phyloP scores from a whole-genome alignment of 2,888 invertebrate genomes.

The Tenthredo livida region DNA sequence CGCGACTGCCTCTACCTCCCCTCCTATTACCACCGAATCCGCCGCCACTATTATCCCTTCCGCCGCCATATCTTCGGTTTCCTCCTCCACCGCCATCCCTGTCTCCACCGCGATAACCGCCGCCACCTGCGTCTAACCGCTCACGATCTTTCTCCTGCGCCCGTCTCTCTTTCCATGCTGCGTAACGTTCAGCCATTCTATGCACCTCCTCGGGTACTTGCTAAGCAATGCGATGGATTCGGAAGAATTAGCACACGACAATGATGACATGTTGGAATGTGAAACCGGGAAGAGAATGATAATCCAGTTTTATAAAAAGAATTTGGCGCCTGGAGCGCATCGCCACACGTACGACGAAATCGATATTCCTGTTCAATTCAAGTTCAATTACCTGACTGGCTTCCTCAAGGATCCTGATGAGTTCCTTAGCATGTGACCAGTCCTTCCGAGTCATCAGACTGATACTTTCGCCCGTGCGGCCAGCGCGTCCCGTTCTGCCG shows the following conservation, averaged over 20 bases:
- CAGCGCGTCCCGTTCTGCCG: constrained; percentile 97
- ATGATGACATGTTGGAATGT: neutral
- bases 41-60: constrained; percentile 58
- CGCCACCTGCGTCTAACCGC: constrained; percentile 76
- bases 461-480: constrained; percentile 90
- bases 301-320: neutral
- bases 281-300: neutral
- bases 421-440: constrained; percentile 89
- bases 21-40: constrained; percentile 57
- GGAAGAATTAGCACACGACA: constrained; percentile 46
- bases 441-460: constrained; percentile 90
- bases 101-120: constrained; percentile 71
- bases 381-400: constrained; percentile 83
- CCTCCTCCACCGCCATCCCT: constrained; percentile 65
- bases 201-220: constrained; percentile 88
- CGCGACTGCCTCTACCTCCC: constrained; percentile 58
- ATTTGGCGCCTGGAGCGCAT: neutral
- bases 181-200: constrained; percentile 88
- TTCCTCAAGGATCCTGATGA: constrained; percentile 93
- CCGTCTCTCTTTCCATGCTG: constrained; percentile 84
- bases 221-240: constrained; percentile 74
- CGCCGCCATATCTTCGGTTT: constrained; percentile 57
- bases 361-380: neutral
- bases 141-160: constrained; percentile 80
- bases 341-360: neutral